Conservation (phyloP, 2,797 vertebrate species). For the Leptoclinus maculatus region DNA sequence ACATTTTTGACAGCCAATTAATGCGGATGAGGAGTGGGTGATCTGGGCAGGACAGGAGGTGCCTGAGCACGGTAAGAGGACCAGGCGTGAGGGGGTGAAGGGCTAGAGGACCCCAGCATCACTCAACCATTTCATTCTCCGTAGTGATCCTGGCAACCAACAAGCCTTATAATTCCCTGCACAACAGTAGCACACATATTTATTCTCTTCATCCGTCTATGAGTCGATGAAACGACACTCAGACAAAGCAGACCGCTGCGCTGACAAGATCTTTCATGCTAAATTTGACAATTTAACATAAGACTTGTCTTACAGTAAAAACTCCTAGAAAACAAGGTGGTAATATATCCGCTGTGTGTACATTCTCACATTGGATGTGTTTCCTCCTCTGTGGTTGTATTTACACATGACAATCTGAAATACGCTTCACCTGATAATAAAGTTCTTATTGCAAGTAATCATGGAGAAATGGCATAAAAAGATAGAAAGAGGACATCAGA, state of each 20-base stretch:
- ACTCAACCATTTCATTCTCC: constrained; percentile 53
- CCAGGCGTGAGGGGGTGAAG: constrained; percentile 65
- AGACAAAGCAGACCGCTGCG: constrained; percentile 1
- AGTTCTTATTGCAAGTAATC: background rate
- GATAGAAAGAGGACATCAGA: background rate
- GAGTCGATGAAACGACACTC: background rate
- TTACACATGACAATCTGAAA: background rate
- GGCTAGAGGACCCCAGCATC: constrained; percentile 62
- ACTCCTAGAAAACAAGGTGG: constrained; percentile 1
- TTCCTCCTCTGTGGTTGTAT: background rate
- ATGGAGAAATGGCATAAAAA: background rate
- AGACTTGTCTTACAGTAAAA: constrained; percentile 33
- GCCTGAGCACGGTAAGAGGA: constrained; percentile 66
- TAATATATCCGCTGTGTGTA: background rate
- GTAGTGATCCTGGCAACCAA: constrained; percentile 54
- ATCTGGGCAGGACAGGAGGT: constrained; percentile 75
- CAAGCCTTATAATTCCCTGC: constrained; percentile 24
- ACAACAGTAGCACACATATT: constrained; percentile 25
- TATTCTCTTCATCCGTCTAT: constrained; percentile 40
- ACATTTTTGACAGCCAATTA: constrained; percentile 96
- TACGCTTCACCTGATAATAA: background rate
- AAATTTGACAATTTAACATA: constrained; percentile 56
- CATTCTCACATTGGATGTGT: background rate
- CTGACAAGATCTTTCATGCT: constrained; percentile 50
- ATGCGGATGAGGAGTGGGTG: constrained; percentile 87